phyloP scores from a whole-genome alignment of 2,113 vertebrate species.

The Excalfactoria chinensis region DNA sequence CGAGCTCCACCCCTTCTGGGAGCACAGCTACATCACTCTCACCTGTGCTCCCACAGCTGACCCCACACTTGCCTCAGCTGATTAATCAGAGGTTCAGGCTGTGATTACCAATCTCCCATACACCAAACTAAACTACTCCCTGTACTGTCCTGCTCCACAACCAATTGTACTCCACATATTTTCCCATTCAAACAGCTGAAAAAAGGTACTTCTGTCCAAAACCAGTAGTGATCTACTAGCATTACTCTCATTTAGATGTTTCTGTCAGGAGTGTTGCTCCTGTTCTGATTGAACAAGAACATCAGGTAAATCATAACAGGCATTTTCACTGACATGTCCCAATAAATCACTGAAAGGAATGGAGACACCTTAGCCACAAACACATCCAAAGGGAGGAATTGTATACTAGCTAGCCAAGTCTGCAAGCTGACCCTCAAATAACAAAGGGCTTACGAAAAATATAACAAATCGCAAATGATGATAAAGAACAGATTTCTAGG shows the following conservation, averaged over 20 bases:
- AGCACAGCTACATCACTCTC: no score
- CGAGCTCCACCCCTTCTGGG: no score
- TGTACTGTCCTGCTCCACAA: neutral
- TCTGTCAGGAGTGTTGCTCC: neutral
- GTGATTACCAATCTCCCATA: no score
- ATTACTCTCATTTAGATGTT: neutral
- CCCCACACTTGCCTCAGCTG: no score
- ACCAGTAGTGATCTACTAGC: neutral
- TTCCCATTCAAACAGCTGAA: neutral
- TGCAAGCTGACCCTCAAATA: slow-evolving; percentile 44
- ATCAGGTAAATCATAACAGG: neutral
- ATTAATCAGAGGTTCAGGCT: no score
- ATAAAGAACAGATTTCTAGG: neutral
- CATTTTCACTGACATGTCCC: neutral
- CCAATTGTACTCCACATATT: neutral
- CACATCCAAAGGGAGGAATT: slow-evolving; percentile 2
- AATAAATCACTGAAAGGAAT: slow-evolving; percentile 27
- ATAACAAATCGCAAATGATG: neutral
- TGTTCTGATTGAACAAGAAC: neutral
- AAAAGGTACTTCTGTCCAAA: neutral
- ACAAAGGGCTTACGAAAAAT: slow-evolving; percentile 37
- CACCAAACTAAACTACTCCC: neutral
- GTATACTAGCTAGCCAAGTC: slow-evolving; percentile 52
- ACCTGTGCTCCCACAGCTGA: no score
- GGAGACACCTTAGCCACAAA: neutral